Conservation (phyloP, 2,113 vertebrate genomes). For the Phyllopteryx taeniolatus region DNA sequence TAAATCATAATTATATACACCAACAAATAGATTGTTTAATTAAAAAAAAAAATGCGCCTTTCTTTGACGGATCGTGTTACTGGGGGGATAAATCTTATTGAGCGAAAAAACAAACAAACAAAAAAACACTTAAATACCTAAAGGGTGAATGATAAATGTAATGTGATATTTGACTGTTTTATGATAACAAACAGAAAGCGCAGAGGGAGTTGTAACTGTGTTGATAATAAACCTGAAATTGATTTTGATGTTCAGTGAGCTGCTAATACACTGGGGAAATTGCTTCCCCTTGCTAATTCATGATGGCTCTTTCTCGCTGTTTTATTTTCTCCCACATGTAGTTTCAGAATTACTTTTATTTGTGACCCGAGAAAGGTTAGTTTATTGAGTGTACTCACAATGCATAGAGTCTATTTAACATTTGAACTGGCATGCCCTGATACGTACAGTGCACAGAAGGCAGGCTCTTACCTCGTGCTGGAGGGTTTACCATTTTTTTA, state of each 20-base stretch:
- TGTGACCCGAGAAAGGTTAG: not conserved
- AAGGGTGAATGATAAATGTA: constrained; percentile 1
- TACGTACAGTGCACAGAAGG: not conserved
- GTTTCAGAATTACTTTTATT: not conserved
- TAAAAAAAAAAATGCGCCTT: not conserved
- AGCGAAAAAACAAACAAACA: not conserved
- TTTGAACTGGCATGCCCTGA: not conserved
- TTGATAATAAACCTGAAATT: constrained; percentile 34
- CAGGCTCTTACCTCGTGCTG: not conserved
- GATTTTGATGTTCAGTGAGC: constrained; percentile 37
- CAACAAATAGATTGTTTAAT: not conserved
- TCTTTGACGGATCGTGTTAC: not conserved
- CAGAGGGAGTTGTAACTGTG: constrained; percentile 17
- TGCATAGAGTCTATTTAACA: not conserved
- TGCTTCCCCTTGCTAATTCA: constrained; percentile 22
- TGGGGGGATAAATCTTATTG: not conserved
- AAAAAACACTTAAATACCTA: not conserved
- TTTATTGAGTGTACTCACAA: not conserved
- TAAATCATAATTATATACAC: not conserved
- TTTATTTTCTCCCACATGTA: not conserved
- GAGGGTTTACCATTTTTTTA: too few species aligned
- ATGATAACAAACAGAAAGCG: constrained; percentile 15
- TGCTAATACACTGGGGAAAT: constrained; percentile 36
- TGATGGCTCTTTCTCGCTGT: not conserved
- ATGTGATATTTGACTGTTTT: constrained; percentile 10